Conservation (phyloP, 2,797 vertebrate species). For the Thunnus albacares region DNA sequence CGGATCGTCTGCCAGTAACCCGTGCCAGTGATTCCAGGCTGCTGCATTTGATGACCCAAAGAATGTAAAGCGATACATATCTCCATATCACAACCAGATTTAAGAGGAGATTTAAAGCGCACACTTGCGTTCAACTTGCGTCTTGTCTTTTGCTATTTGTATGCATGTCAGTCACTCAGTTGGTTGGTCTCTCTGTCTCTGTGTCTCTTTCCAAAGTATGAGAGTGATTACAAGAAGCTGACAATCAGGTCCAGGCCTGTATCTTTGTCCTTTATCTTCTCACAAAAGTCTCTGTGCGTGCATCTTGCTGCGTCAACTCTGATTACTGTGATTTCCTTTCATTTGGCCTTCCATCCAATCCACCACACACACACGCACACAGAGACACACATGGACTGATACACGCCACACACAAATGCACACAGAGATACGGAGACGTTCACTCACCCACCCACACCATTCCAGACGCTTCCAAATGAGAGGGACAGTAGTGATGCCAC, state of each 20-base stretch:
- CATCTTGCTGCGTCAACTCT: conserved; percentile 62
- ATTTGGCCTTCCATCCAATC: conserved; percentile 59
- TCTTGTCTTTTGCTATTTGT: conserved; percentile 69
- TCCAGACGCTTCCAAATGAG: conserved; percentile 66
- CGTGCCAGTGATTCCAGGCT: conserved; percentile 56
- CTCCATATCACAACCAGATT: conserved; percentile 71
- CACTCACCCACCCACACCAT: conserved; percentile 63
- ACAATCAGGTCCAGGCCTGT: conserved; percentile 67
- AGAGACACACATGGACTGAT: conserved; percentile 3
- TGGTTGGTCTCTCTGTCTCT: conserved; percentile 21
- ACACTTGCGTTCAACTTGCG: conserved; percentile 47
- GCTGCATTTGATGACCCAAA: conserved; percentile 54
- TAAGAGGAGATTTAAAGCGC: conserved; percentile 40
- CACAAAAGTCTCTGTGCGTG: conserved; percentile 31
- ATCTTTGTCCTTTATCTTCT: conserved; percentile 61
- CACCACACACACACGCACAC: conserved; percentile 26
- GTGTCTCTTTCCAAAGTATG: conserved; percentile 45
- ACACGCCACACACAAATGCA: conserved; percentile 25
- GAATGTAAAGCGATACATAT: conserved; percentile 62
- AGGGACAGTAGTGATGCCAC: conserved; percentile 68
- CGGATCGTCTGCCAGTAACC: conserved; percentile 41
- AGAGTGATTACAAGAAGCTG: conserved; percentile 69
- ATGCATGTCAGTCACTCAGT: conserved; percentile 62
- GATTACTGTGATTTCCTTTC: conserved; percentile 76
- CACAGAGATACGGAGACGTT: conserved; percentile 26